phyloP scores from a whole-genome alignment of 2,113 vertebrate genomes.

The Dromiciops gliroides region DNA sequence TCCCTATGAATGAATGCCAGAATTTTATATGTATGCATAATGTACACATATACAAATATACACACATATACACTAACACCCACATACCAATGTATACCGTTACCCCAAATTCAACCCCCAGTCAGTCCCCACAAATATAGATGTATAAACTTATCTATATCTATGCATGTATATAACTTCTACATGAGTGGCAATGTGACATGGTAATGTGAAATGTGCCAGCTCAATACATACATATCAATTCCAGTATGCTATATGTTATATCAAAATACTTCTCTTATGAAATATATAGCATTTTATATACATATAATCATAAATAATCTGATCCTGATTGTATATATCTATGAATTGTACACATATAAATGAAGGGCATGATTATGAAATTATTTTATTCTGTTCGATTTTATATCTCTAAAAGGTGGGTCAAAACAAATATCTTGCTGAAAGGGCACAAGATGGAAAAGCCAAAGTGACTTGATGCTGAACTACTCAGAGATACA shows the following conservation, averaged over 20 bases:
- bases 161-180: no score
- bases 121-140: no score
- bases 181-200: no score
- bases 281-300: fast-evolving
- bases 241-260: neutral
- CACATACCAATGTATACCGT: no score
- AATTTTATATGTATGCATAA: no score
- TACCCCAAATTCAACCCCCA: no score
- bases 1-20: no score
- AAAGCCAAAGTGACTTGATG: neutral
- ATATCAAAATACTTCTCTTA: neutral
- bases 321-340: neutral
- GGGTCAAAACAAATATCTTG: neutral
- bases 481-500: neutral
- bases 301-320: neutral
- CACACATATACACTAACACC: no score
- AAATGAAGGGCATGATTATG: neutral
- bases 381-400: neutral
- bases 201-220: no score
- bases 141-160: no score
- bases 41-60: no score
- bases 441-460: neutral
- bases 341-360: neutral
- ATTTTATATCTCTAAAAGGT: neutral
- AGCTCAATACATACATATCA: neutral